These are phyloP conservation scores for Lamproptera curius DNA, from an alignment of 2,888 invertebrate species.

Conservation along the genomic window DNA sequence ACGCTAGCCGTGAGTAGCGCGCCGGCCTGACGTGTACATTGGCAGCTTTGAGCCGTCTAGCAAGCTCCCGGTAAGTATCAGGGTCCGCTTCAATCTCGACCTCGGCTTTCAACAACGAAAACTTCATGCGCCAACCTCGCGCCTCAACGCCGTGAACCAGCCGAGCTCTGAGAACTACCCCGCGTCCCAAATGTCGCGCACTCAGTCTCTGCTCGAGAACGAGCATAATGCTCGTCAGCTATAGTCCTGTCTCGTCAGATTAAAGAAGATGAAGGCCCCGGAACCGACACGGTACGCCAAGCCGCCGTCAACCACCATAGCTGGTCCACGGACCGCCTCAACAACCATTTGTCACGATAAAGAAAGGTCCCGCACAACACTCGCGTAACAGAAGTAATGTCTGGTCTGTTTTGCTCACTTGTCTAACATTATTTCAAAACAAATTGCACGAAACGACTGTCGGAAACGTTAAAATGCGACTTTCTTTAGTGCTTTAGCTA, in stretches of 20 bases:
- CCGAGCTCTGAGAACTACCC: slow-evolving; percentile 57
- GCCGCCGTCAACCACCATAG: slow-evolving; percentile 64
- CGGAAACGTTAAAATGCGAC: background rate
- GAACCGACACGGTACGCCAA: slow-evolving; percentile 54
- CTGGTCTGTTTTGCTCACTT: slow-evolving; percentile 44
- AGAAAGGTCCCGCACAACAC: slow-evolving; percentile 32
- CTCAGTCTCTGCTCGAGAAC: slow-evolving; percentile 71
- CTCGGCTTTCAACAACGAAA: slow-evolving; percentile 60
- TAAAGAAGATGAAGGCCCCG: slow-evolving; percentile 69
- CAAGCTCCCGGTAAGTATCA: slow-evolving; percentile 56
- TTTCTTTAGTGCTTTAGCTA: background rate
- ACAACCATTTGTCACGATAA: slow-evolving; percentile 63
- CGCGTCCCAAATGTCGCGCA: slow-evolving; percentile 59
- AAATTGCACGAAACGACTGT: slow-evolving; percentile 12
- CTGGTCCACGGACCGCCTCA: slow-evolving; percentile 52
- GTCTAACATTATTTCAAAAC: slow-evolving; percentile 64
- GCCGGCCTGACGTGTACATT: slow-evolving; percentile 60
- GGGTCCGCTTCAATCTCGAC: slow-evolving; percentile 69
- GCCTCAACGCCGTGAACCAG: slow-evolving; percentile 65
- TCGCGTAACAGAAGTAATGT: slow-evolving; percentile 21
- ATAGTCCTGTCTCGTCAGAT: slow-evolving; percentile 69
- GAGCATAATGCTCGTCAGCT: slow-evolving; percentile 76
- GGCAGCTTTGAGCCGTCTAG: slow-evolving; percentile 55
- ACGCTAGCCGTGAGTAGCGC: slow-evolving; percentile 50
- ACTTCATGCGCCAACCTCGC: slow-evolving; percentile 69